Evolutionary conservation across 2,888 invertebrate genomes (phyloP).

Genomic region (Stegana nigrithorax): DNA sequence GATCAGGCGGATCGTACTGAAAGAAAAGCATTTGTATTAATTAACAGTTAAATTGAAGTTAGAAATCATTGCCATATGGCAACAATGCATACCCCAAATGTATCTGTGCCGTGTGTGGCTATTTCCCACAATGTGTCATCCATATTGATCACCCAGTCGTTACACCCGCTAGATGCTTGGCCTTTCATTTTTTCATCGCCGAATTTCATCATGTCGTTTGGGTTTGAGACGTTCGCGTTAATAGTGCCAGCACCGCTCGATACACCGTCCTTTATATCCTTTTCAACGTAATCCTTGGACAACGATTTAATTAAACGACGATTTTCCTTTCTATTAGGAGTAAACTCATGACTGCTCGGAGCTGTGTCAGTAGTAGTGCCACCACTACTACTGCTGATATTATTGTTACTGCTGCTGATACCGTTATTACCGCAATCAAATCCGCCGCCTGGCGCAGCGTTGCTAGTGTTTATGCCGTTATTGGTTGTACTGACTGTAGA

Average conservation of each 20-base stretch:
- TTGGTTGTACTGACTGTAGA: slow-evolving; percentile 40
- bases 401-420: slow-evolving; percentile 15
- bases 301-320: slow-evolving; percentile 35
- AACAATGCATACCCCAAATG: too few relatives aligned
- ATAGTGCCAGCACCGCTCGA: neutral
- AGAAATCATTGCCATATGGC: too few relatives aligned
- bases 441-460: neutral
- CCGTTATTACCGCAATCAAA: slow-evolving; percentile 12
- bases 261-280: neutral
- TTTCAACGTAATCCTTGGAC: neutral
- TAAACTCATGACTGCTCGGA: neutral
- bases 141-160: neutral
- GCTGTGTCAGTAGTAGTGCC: slow-evolving; percentile 15
- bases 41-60: too few relatives aligned
- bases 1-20: too few relatives aligned
- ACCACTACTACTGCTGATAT: slow-evolving; percentile 22
- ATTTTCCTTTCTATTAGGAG: slow-evolving; percentile 28
- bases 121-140: neutral
- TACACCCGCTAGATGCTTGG: too few relatives aligned
- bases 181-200: neutral
- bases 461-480: slow-evolving; percentile 27
- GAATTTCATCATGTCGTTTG: neutral
- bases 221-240: too few relatives aligned
- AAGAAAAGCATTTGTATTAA: too few relatives aligned
- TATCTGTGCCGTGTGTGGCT: too few relatives aligned